Base-by-base conservation (phyloP, 1,140 invertebrate species). In the Sipha flava region DNA sequence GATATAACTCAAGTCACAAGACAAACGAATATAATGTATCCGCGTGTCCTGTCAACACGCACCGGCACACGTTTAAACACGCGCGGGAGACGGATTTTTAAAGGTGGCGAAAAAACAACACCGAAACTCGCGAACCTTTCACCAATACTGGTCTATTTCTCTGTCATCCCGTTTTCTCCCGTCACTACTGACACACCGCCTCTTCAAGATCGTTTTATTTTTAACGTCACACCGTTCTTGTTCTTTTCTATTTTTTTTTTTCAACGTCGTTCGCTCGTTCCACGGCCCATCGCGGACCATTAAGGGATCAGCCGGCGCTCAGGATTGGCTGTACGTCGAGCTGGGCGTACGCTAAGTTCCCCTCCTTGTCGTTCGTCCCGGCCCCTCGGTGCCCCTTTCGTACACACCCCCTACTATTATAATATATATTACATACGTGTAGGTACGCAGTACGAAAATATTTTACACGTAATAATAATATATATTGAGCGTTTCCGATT, bases 61-160 rank as follows among this genome's bases (percentile, higher is more conserved):
- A 18, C 37, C 12, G 26, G 21, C 26, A n/a, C 9, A 18, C 31
- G 29, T 2, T 3, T 18, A 9, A 43, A 29, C 47, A 47, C 23
- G 26, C n/a, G 10, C 43, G 47, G n/a, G 18, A 23, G 21, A 66
- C 64, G 21, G 34, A 43, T 70, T 45, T 70, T 26, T 16, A 37
- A 21, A 45, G 64, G 64, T 68, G 64, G 23, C 66, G 66, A 70
- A 70, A 70, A 52, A 77, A 77, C 73, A 77, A 77, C 73, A 77
- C 49, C 52, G 73, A 77, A 59, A 59, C 73, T 59, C 52, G 73
- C 49, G 73, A 37, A 77, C 73, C 73, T 77, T 77, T 77, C 73
- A 77, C 73, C 73, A 77, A n/a, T 40, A 77, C 73, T 77, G 73
- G 73, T 77, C 73, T 37, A 77, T 77, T 77, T 77, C 52, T 77